Percentiles rank a stretch among this genome's conserved stretches.
Evolutionary conservation across 2,888 invertebrate genomes (phyloP).

Genomic region (Xestia ashworthii): DNA sequence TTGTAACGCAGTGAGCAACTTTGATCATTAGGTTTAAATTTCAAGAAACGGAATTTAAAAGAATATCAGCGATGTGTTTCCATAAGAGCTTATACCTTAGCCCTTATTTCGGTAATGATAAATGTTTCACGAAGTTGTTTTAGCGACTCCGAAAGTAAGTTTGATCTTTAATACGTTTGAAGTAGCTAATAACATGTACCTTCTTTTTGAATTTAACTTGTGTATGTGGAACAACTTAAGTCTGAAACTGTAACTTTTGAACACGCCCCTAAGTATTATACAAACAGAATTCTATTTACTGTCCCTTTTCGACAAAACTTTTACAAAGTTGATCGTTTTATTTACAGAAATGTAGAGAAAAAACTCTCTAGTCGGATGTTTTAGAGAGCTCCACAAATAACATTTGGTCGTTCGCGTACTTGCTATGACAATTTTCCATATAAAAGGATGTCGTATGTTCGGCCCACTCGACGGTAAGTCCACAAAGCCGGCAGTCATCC

Average conservation of each 20-base stretch:
- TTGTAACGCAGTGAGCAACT: neutral
- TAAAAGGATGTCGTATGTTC: constrained; percentile 50
- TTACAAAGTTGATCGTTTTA: constrained; percentile 67
- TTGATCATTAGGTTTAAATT: neutral
- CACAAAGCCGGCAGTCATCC: constrained; percentile 48
- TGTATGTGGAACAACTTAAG: constrained; percentile 67
- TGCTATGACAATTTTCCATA: constrained; percentile 58
- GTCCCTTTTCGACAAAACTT: constrained; percentile 71
- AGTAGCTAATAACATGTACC: constrained; percentile 61
- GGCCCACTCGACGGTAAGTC: constrained; percentile 51
- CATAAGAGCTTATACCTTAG: constrained; percentile 38
- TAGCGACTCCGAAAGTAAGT: constrained; percentile 49
- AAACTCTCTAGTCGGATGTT: constrained; percentile 64
- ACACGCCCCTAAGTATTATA: constrained; percentile 70
- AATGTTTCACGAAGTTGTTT: constrained; percentile 61
- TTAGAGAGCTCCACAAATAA: constrained; percentile 73
- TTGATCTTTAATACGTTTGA: constrained; percentile 63
- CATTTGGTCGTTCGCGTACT: constrained; percentile 60
- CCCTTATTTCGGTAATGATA: constrained; percentile 50
- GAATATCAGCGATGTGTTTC: constrained; percentile 23
- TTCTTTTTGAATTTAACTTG: constrained; percentile 62
- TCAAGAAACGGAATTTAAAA: constrained; percentile 14
- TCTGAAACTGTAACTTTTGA: constrained; percentile 68
- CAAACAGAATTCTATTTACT: constrained; percentile 74
- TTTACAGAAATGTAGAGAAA: constrained; percentile 69